Conservation (phyloP, 53 echinoderm and acorn worm species). For the Holothuria leucospilota region DNA sequence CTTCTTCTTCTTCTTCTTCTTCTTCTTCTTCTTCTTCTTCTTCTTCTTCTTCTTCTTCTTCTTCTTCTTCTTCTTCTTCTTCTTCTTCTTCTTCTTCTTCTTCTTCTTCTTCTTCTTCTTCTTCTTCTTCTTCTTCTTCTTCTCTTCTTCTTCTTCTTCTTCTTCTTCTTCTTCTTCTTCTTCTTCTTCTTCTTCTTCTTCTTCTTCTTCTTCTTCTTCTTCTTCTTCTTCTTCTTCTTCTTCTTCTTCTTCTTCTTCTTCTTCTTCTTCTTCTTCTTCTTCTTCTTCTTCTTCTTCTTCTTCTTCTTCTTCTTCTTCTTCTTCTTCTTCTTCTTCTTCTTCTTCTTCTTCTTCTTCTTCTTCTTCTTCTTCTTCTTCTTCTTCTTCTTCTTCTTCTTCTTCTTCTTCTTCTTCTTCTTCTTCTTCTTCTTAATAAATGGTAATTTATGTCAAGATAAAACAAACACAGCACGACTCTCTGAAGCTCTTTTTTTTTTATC, state of each 20-base stretch:
- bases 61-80: background rate
- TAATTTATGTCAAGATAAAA: background rate
- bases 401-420: background rate
- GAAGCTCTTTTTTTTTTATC: too few relatives aligned
- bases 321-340: slow-evolving; percentile 2
- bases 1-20: too few relatives aligned
- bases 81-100: background rate
- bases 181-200: too few relatives aligned
- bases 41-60: too few relatives aligned
- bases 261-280: slow-evolving; percentile 2
- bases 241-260: background rate
- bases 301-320: background rate
- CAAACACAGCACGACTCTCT: too few relatives aligned
- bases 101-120: background rate
- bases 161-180: too few relatives aligned
- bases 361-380: background rate
- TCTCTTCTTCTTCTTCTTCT: background rate
- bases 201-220: too few relatives aligned
- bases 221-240: background rate
- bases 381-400: slow-evolving; percentile 2
- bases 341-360: background rate
- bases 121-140: slow-evolving; percentile 2
- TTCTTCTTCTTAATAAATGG: background rate
- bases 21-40: too few relatives aligned
- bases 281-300: background rate